Conservation (phyloP, 2,113 vertebrate genomes). For the Maccullochella peelii region DNA sequence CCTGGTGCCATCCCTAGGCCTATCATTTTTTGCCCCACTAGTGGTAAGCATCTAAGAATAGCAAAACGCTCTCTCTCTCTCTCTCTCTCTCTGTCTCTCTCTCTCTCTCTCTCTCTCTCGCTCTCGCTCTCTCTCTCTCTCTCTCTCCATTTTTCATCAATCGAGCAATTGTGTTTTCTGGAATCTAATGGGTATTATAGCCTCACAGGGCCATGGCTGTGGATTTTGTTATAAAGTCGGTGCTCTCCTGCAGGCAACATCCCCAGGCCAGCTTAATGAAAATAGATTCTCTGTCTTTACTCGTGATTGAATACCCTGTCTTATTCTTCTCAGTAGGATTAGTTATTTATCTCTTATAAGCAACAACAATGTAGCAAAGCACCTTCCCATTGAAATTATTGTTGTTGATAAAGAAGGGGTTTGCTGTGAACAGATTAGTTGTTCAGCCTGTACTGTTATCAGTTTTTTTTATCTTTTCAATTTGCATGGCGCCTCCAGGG, state of each 20-base stretch:
- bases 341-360: conserved; percentile 2
- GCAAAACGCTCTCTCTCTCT: not conserved
- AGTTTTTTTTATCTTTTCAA: conserved; percentile 10
- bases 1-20: not conserved
- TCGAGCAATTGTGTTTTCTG: not conserved
- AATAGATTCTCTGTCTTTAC: not conserved
- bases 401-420: conserved; percentile 1
- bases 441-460: conserved; percentile 4
- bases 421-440: conserved; percentile 20
- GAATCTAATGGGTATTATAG: not conserved
- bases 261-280: not conserved
- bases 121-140: not conserved
- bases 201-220: not conserved
- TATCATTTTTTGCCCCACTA: not conserved
- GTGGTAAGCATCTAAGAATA: conserved; percentile 2
- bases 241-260: conserved; percentile 6
- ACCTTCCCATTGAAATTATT: not conserved
- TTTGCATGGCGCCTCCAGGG: conserved; percentile 13
- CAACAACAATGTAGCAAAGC: conserved; percentile 14
- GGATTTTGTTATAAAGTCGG: conserved; percentile 1
- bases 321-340: conserved; percentile 7
- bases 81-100: not conserved
- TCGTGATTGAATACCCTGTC: not conserved
- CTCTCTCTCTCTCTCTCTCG: not conserved
- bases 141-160: not conserved